Percentiles rank a stretch among this genome's conserved stretches.
phyloP scores from a whole-genome alignment of 1,140 invertebrate genomes.

The Sarcophaga peregrina region DNA sequence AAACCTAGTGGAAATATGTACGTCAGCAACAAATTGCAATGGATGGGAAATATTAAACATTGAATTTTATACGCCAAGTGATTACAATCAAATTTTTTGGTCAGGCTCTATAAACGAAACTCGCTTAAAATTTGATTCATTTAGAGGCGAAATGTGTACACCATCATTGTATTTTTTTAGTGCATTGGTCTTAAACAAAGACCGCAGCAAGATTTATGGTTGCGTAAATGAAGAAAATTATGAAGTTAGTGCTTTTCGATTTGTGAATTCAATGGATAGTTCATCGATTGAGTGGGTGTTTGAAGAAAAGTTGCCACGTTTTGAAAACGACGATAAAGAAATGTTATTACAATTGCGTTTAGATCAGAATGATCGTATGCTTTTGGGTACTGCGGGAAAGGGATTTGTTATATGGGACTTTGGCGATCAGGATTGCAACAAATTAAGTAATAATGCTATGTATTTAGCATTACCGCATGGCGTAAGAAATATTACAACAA shows the following conservation, averaged over 20 bases:
- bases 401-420: constrained; percentile 84
- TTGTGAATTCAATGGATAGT: constrained; percentile 65
- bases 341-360: constrained; percentile 85
- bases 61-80: constrained; percentile 78
- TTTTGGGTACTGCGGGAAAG: constrained; percentile 86
- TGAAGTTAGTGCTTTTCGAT: constrained; percentile 67
- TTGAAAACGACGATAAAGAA: constrained; percentile 77
- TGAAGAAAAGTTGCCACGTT: constrained; percentile 71
- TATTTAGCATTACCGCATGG: constrained; percentile 86
- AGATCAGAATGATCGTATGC: constrained; percentile 81
- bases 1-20: constrained; percentile 72
- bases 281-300: constrained; percentile 72
- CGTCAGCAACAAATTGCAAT: constrained; percentile 71
- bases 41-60: constrained; percentile 80
- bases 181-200: constrained; percentile 74
- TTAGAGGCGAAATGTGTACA: constrained; percentile 69
- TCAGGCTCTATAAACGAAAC: constrained; percentile 81
- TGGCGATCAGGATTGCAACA: constrained; percentile 52
- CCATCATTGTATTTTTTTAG: constrained; percentile 81
- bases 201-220: constrained; percentile 71
- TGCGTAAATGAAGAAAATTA: constrained; percentile 72
- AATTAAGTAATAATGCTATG: constrained; percentile 69
- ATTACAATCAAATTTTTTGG: constrained; percentile 82
- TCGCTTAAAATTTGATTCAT: constrained; percentile 74
- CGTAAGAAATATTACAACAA: constrained; percentile 92